Conservation (phyloP, 1,140 invertebrate genomes). For the Rhopalosiphum maidis region DNA sequence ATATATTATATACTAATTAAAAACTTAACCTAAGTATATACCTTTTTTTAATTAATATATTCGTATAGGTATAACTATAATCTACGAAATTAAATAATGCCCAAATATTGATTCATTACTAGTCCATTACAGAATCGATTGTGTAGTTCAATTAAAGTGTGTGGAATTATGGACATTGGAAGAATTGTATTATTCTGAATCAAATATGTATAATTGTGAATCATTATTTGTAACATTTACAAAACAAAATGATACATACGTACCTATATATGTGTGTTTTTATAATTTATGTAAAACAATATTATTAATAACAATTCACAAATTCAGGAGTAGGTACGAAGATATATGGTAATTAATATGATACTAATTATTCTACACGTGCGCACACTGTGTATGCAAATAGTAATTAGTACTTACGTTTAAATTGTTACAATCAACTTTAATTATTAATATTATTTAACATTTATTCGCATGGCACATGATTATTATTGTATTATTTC, state of each 20-base stretch:
- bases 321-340: no score
- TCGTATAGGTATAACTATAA: no score
- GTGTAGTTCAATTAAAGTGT: neutral
- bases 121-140: neutral
- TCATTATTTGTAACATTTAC: neutral
- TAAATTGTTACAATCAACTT: neutral
- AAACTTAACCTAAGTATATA: no score
- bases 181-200: neutral
- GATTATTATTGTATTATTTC: neutral
- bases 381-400: neutral
- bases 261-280: no score
- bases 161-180: neutral
- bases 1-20: no score
- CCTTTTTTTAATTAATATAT: no score
- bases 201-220: neutral
- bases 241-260: neutral
- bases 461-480: neutral
- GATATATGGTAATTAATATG: no score
- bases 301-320: no score
- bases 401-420: neutral
- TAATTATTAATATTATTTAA: slow-evolving; percentile 11
- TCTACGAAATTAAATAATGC: no score
- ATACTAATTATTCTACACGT: no score
- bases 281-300: neutral
- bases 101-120: neutral